Conservation (phyloP, 2,797 vertebrate genomes). For the Meriones psammophilus region DNA sequence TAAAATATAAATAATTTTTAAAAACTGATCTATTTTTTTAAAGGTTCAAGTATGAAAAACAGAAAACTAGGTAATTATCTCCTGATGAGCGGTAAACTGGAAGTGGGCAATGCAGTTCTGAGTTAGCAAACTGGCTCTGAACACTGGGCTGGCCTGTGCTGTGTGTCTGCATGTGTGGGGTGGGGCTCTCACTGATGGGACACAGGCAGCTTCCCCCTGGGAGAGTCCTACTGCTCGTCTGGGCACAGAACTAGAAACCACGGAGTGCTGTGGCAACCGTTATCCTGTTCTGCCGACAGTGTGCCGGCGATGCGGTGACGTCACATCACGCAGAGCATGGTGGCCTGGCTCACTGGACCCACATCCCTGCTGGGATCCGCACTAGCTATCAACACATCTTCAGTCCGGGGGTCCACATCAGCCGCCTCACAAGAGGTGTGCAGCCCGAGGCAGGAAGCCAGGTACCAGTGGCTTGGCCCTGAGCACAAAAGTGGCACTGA, state of each 20-base stretch:
- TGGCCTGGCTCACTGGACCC: constrained; percentile 6
- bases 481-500: constrained; percentile 37
- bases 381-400: constrained; percentile 73
- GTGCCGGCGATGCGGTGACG: constrained; percentile 67
- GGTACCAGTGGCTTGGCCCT: constrained; percentile 52
- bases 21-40: constrained; percentile 82
- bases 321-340: constrained; percentile 38
- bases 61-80: constrained; percentile 82
- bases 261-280: constrained; percentile 72
- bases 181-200: not conserved
- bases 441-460: constrained; percentile 53
- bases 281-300: constrained; percentile 74
- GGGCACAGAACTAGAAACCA: constrained; percentile 64
- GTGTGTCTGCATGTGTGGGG: not conserved
- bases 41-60: constrained; percentile 87
- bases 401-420: constrained; percentile 62
- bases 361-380: constrained; percentile 73
- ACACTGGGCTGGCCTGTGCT: constrained; percentile 13
- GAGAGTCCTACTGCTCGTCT: constrained; percentile 8
- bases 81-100: constrained; percentile 73
- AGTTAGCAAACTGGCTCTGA: constrained; percentile 52
- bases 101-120: constrained; percentile 77
- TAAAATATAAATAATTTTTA: constrained; percentile 86
- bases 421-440: constrained; percentile 56
- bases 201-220: not conserved